Percentiles rank a stretch among this genome's conserved stretches.
Evolutionary conservation across 2,888 invertebrate genomes (phyloP).

Genomic region (Disparrhopalites patrizii): DNA sequence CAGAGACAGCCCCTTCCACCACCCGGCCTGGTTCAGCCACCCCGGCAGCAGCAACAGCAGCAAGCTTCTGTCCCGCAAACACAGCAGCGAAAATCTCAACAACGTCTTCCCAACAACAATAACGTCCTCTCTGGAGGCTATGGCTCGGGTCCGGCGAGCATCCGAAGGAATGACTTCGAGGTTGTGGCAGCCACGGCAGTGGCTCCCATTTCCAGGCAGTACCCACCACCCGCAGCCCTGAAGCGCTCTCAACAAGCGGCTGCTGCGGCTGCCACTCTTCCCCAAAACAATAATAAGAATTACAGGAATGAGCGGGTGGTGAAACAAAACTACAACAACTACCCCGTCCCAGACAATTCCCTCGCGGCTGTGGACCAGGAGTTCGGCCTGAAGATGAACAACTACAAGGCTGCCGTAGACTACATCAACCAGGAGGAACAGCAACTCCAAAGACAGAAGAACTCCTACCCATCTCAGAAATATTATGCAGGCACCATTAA

Average conservation of each 20-base stretch:
- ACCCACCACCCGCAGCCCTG: constrained; percentile 17
- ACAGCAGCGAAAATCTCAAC: no score
- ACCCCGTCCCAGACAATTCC: constrained; percentile 20
- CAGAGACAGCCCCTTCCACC: constrained; percentile 8
- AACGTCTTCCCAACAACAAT: no score
- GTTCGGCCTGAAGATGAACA: constrained; percentile 23
- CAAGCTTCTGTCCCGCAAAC: no score
- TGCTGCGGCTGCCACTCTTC: no score
- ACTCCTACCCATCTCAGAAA: constrained; percentile 9
- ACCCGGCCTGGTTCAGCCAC: not conserved
- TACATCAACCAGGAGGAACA: constrained; percentile 18
- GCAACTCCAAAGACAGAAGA: constrained; percentile 7
- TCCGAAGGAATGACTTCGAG: constrained; percentile 13
- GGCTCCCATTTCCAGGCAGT: constrained; percentile 9
- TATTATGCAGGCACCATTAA: not conserved
- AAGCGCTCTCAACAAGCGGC: constrained; percentile 14
- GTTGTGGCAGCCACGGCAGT: not conserved
- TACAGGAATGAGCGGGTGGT: not conserved
- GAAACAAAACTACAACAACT: constrained; percentile 10
- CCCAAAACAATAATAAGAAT: constrained; percentile 6
- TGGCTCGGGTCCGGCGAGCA: not conserved
- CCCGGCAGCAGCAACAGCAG: not conserved
- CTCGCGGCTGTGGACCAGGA: constrained; percentile 10
- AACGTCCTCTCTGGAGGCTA: not conserved
- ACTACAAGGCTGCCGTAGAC: constrained; percentile 12